Evolutionary conservation across 2,113 vertebrate genomes (phyloP), one percentile per base, ranked within the genome.

Genomic region (Copsychus sechellarum): DNA sequence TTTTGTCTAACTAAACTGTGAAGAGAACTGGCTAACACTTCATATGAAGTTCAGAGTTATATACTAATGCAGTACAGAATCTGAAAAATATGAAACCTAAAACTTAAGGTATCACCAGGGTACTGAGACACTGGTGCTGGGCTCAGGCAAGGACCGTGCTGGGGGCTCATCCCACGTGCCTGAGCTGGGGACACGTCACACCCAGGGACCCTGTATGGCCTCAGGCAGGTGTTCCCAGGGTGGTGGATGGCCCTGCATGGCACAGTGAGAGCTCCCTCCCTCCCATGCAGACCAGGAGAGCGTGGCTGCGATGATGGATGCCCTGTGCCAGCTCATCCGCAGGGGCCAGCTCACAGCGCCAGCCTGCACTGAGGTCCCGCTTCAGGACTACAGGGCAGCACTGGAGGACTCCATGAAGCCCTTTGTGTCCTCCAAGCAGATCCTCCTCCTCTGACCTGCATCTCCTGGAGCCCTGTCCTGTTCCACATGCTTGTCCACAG

Each of bases 371-470:
- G 87, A 99, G 95, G 95, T 99, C 58, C 72, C 86, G 0, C 97
- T 99, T 19, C 94, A 97, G 72, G 98, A 99, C 91, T 99, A 98
- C 97, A 93, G 38, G 36, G 81, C 29, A 43, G 99, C 99, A 3
- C 94, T 99, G 96, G 97, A 98, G 26, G 81, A 95, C 13, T 95
- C 99, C 61, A 98, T 98, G 98, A 97, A 98, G 86, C 99, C 99
- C 36, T 99, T 98, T 31, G 34, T 91, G 4, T 99, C 99, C 42
- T 96, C 98, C 23, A 99, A 99, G 96, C 99, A 99, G 96, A 97
- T 99, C 85, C 97, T 99, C 11, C 96, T 98, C 58, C 97, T 99
- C 98, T 99, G 97, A 99, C 23, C 42, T 6, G 8, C 34, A 23
- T 50, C 45, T 54, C 6, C 69, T 53, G 53, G 70, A 79, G 48